phyloP scores from a whole-genome alignment of 2,888 invertebrate genomes.

The Tromatobia lineatoria region DNA sequence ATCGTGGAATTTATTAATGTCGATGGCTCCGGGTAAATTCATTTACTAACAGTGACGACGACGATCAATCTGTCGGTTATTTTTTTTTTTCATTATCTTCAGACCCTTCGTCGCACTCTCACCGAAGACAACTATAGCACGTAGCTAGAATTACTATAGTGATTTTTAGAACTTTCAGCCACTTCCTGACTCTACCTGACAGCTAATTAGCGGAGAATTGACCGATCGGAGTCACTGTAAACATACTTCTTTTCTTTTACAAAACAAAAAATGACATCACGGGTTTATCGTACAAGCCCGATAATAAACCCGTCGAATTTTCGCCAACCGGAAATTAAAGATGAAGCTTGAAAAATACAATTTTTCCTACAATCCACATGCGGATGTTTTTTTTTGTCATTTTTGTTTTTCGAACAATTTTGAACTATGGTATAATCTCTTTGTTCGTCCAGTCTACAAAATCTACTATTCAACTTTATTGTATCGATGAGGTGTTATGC shows the following conservation, averaged over 20 bases:
- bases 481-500: neutral
- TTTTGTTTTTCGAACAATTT: slow-evolving; percentile 1
- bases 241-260: slow-evolving; percentile 6
- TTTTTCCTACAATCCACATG: slow-evolving; percentile 16
- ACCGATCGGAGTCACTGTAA: slow-evolving; percentile 45
- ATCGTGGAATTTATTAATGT: slow-evolving; percentile 62
- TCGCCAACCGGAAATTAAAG: slow-evolving; percentile 14
- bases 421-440: slow-evolving; percentile 9
- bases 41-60: slow-evolving; percentile 24
- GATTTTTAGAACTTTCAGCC: neutral
- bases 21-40: slow-evolving; percentile 58
- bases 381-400: slow-evolving; percentile 7
- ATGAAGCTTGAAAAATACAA: slow-evolving; percentile 40
- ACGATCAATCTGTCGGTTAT: slow-evolving; percentile 20
- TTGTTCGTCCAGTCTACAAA: slow-evolving; percentile 21
- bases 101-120: slow-evolving; percentile 1
- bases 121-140: slow-evolving; percentile 6
- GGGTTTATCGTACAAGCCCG: slow-evolving; percentile 29
- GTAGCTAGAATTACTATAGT: neutral
- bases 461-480: slow-evolving; percentile 1
- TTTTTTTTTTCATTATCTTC: slow-evolving; percentile 4
- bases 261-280: slow-evolving; percentile 37
- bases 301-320: slow-evolving; percentile 31
- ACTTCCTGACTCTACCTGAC: slow-evolving; percentile 18
- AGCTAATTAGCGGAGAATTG: slow-evolving; percentile 47